Evolutionary conservation across 1,140 invertebrate species (phyloP).

Genomic region (Drosophila guanche): DNA sequence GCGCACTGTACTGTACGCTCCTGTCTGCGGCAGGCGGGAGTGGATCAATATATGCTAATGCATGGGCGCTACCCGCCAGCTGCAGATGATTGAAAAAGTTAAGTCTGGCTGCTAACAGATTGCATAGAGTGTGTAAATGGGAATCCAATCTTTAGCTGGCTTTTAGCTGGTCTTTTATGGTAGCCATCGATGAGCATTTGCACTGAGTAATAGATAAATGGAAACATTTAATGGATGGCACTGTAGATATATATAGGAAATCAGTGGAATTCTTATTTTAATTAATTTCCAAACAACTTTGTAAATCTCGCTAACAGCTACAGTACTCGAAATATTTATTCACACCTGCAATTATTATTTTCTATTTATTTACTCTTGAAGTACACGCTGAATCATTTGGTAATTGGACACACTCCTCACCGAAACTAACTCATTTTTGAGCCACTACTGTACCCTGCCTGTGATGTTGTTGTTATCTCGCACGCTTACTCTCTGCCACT

Average conservation of each 20-base stretch:
- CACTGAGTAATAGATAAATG: neutral
- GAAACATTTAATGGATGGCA: neutral
- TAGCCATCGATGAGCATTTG: neutral
- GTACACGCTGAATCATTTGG: no score
- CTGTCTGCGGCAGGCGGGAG: constrained; percentile 15
- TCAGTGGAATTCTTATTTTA: neutral
- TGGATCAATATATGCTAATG: constrained; percentile 75
- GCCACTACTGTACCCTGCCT: no score
- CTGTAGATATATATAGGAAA: neutral
- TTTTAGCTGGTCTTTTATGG: neutral
- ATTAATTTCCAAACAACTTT: no score
- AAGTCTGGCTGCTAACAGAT: constrained; percentile 5
- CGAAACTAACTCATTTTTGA: no score
- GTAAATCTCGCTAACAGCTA: no score
- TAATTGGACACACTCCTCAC: no score
- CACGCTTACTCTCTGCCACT: neutral
- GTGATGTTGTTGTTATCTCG: no score
- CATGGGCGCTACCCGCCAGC: neutral
- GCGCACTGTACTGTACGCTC: no score
- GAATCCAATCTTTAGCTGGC: neutral
- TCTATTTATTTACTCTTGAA: no score
- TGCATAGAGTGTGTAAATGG: neutral
- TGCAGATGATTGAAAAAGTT: constrained; percentile 20
- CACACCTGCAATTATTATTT: no score
- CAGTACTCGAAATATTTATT: no score